phyloP scores from a whole-genome alignment of 2,113 vertebrate genomes.

The Pangasianodon gigas region DNA sequence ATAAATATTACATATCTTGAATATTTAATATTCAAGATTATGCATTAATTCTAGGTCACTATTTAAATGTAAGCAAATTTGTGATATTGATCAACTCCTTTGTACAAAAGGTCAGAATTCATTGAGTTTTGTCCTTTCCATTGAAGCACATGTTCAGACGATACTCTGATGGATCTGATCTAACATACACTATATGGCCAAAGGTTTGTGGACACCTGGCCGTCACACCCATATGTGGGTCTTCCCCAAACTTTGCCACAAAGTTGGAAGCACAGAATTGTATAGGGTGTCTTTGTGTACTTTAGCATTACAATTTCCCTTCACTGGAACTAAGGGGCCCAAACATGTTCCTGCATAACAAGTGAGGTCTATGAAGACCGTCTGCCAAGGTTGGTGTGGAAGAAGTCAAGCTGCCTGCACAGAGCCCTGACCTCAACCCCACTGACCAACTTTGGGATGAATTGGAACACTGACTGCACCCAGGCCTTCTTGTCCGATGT shows the following conservation, averaged over 20 bases:
- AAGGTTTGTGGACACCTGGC: background rate
- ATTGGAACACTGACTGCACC: background rate
- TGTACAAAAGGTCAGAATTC: background rate
- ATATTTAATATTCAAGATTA: background rate
- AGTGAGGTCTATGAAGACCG: background rate
- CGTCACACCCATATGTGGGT: background rate
- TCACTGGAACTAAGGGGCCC: background rate
- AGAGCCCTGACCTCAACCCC: background rate
- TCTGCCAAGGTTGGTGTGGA: background rate
- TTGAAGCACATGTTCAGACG: background rate
- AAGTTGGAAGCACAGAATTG: background rate
- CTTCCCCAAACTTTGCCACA: background rate
- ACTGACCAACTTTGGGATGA: background rate
- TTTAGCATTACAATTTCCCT: background rate
- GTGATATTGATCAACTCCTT: background rate
- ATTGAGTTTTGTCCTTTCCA: background rate
- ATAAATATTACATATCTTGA: background rate
- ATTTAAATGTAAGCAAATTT: background rate
- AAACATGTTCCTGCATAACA: background rate
- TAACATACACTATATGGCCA: background rate
- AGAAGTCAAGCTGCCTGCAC: background rate
- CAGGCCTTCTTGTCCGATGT: background rate
- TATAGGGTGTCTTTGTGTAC: background rate
- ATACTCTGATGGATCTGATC: background rate
- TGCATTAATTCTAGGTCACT: background rate